Evolutionary conservation across 2,113 vertebrate genomes (phyloP), one percentile per base, ranked within the genome.

Genomic region (Elephantulus edwardii): DNA sequence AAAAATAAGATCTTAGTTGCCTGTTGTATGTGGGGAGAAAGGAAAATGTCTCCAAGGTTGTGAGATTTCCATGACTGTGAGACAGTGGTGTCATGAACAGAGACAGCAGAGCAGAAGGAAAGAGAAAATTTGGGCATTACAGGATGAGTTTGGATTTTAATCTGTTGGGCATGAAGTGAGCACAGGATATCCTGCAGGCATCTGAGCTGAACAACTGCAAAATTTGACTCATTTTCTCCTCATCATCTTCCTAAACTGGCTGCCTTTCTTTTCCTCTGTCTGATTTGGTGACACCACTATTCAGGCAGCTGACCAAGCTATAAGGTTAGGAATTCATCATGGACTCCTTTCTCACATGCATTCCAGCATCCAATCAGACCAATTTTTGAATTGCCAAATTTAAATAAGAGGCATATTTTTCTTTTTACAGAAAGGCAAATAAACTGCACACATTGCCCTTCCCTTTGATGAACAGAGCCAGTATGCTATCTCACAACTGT

Each of bases 381-480:
- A 60, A 0, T 62, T 84, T 83, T 86, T n/a, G 52, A 81, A 77
- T 0, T 75, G 58, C 88, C 74, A 64, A 91, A 84, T 7, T 81
- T 50, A 68, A 68, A 60, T 78, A 62, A 46, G 35, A 78, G 33
- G 38, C 19, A 10, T 40, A 11, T 60, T 80, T 74, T 92, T 68
- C 83, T 66, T 82, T 91, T 91, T 38, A 87, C 28, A 17, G 22
- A 60, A 93, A 87, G 26, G 56, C 48, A 84, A 38, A 54, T 17
- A 58, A 30, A 70, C 79, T 77, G 35, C 10, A 2, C 83, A 16
- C 16, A 20, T 56, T 78, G 68, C 60, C 80, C 82, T 87, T 84
- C 83, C 58, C 44, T 79, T 83, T 62, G 87, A 78, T 35, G 2
- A 58, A 77, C 54, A 22, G 8, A 35, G 74, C 78, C 22, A 14